Conservation (phyloP, 2,113 vertebrate genomes). For the Perognathus longimembris region DNA sequence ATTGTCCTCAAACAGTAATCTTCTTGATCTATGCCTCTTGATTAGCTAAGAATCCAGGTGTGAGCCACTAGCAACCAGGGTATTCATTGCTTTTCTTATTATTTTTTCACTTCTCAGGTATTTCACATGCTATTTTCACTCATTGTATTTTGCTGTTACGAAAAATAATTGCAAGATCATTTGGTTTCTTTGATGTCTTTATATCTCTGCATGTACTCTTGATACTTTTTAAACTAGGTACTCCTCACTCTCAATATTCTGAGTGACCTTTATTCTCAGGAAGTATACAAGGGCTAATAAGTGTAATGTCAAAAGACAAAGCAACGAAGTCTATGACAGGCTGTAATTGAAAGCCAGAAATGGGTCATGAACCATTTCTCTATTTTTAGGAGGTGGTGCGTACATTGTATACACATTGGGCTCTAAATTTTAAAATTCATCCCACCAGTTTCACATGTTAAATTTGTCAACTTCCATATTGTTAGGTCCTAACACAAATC, state of each 20-base stretch:
- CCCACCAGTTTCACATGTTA: not conserved
- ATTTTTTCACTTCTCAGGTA: too few relatives aligned
- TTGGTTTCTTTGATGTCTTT: too few relatives aligned
- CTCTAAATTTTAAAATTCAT: not conserved
- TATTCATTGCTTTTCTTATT: too few relatives aligned
- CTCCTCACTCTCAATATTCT: not conserved
- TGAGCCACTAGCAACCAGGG: too few relatives aligned
- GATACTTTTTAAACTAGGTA: not conserved
- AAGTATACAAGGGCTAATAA: not conserved
- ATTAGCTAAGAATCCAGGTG: too few relatives aligned
- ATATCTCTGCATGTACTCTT: not conserved
- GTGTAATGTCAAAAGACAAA: constrained; percentile 9
- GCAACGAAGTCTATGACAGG: not conserved
- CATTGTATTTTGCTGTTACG: too few relatives aligned
- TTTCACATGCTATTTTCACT: too few relatives aligned
- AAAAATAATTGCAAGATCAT: too few relatives aligned
- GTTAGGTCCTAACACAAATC: not conserved
- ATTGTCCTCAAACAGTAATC: too few relatives aligned
- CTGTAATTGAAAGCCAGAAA: not conserved
- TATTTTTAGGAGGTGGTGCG: not conserved
- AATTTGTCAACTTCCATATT: not conserved
- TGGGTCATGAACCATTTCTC: not conserved
- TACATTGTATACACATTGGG: not conserved
- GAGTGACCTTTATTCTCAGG: constrained; percentile 19
- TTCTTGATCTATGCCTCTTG: too few relatives aligned